Evolutionary conservation across 2,113 vertebrate species (phyloP).

Genomic region (Lepisosteus oculatus): DNA sequence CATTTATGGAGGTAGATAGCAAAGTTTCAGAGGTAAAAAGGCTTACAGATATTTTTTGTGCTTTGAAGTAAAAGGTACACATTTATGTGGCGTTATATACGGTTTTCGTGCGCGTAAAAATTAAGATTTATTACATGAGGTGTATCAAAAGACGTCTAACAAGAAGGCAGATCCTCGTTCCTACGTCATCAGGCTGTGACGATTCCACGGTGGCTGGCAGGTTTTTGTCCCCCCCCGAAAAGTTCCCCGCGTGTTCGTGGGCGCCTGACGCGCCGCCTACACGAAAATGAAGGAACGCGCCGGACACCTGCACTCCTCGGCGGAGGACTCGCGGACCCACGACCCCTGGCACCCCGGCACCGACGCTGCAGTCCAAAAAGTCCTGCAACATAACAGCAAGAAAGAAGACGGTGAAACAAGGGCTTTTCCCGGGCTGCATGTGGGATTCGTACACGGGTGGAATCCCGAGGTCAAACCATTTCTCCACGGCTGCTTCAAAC

Average conservation of each 20-base stretch:
- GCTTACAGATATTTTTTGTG: conserved; percentile 45
- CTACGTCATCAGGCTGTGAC: conserved; percentile 23
- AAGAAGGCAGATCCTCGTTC: conserved; percentile 51
- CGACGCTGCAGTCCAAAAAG: conserved; percentile 72
- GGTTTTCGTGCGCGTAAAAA: conserved; percentile 15
- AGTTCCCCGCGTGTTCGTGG: conserved; percentile 11
- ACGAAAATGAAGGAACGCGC: conserved; percentile 70
- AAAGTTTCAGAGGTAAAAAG: conserved; percentile 57
- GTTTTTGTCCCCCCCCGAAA: conserved; percentile 12
- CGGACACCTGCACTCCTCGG: conserved; percentile 67
- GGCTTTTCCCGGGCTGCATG: too few species aligned
- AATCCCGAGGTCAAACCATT: too few species aligned
- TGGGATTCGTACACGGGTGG: too few species aligned
- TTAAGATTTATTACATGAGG: conserved; percentile 46
- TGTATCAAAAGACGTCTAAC: conserved; percentile 42
- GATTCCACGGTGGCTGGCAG: conserved; percentile 34
- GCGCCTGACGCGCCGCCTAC: conserved; percentile 38
- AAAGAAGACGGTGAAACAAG: too few species aligned
- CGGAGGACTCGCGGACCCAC: conserved; percentile 69
- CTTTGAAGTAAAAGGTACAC: conserved; percentile 37
- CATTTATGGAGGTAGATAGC: conserved; percentile 66
- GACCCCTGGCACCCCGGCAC: conserved; percentile 72
- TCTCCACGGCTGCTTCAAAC: too few species aligned
- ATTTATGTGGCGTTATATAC: conserved; percentile 31
- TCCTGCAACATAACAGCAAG: conserved; percentile 51